These are phyloP conservation scores for Menidia beryllina DNA, from an alignment of 2,113 vertebrate genomes.

Conservation along the genomic window DNA sequence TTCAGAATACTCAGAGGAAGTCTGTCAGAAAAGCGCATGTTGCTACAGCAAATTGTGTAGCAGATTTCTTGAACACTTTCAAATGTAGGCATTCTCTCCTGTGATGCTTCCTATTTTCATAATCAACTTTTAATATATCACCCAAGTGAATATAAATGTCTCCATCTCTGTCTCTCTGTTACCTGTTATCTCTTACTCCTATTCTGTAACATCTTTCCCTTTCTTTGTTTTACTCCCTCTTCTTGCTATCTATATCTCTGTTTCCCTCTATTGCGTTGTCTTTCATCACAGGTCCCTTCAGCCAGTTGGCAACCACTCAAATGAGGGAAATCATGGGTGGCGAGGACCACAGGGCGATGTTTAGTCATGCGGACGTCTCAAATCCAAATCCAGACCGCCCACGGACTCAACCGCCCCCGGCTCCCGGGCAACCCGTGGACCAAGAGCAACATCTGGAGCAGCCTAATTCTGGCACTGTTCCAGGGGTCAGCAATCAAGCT, in stretches of 20 bases:
- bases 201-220: not conserved
- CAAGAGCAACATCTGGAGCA: conserved; percentile 73
- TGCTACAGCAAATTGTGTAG: conserved; percentile 7
- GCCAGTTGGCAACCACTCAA: conserved; percentile 73
- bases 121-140: conserved; percentile 43
- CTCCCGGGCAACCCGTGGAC: conserved; percentile 27
- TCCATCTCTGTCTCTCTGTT: conserved; percentile 15
- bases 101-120: conserved; percentile 49
- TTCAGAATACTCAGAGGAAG: not conserved
- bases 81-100: conserved; percentile 52
- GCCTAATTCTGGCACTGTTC: conserved; percentile 21
- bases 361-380: conserved; percentile 28
- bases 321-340: conserved; percentile 65
- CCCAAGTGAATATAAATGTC: conserved; percentile 45
- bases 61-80: conserved; percentile 58
- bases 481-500: conserved; percentile 71
- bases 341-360: conserved; percentile 54
- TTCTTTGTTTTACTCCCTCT: conserved; percentile 2
- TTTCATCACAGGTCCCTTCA: conserved; percentile 52
- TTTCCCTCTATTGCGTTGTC: conserved; percentile 15
- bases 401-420: conserved; percentile 40
- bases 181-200: conserved; percentile 23
- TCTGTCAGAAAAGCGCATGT: not conserved
- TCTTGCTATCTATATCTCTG: conserved; percentile 9
- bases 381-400: conserved; percentile 36